Conservation (phyloP, 2,888 invertebrate genomes). For the Drosophila robusta region DNA sequence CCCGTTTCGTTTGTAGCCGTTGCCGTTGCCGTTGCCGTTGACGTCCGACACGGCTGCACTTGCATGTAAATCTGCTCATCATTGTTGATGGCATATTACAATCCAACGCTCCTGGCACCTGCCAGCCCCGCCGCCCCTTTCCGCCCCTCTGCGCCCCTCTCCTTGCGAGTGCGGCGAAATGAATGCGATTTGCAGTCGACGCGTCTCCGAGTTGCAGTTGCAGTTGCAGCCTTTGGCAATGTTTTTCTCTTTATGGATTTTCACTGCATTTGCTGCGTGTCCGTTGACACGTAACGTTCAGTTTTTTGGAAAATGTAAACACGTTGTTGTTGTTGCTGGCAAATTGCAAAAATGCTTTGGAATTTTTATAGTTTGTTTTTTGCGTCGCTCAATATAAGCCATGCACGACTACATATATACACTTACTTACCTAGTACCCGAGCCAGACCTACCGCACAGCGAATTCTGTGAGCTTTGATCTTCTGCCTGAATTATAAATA, state of each 20-base stretch:
- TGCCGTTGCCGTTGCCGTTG: constrained; percentile 30
- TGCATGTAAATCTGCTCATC: constrained; percentile 84
- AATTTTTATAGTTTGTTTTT: constrained; percentile 73
- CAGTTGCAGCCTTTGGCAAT: constrained; percentile 47
- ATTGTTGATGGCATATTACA: constrained; percentile 82
- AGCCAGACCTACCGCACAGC: constrained; percentile 63
- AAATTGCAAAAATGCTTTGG: constrained; percentile 80
- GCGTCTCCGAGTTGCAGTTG: constrained; percentile 65
- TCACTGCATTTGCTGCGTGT: constrained; percentile 56
- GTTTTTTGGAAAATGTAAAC: constrained; percentile 60
- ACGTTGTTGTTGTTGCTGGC: constrained; percentile 35
- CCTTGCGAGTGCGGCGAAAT: constrained; percentile 56
- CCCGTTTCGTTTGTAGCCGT: constrained; percentile 13
- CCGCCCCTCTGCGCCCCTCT: background rate
- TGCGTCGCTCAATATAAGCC: constrained; percentile 30
- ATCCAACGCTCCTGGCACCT: constrained; percentile 53
- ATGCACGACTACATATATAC: constrained; percentile 3
- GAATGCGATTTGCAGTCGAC: constrained; percentile 83
- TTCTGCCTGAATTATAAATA: constrained; percentile 65
- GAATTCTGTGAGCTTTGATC: constrained; percentile 66
- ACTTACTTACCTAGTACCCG: constrained; percentile 8
- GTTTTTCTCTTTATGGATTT: constrained; percentile 73
- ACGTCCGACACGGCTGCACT: constrained; percentile 56
- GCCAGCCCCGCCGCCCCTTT: constrained; percentile 3
- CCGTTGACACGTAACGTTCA: constrained; percentile 66